phyloP scores from a whole-genome alignment of 2,113 vertebrate genomes.

The Neodontobutis hainanensis region DNA sequence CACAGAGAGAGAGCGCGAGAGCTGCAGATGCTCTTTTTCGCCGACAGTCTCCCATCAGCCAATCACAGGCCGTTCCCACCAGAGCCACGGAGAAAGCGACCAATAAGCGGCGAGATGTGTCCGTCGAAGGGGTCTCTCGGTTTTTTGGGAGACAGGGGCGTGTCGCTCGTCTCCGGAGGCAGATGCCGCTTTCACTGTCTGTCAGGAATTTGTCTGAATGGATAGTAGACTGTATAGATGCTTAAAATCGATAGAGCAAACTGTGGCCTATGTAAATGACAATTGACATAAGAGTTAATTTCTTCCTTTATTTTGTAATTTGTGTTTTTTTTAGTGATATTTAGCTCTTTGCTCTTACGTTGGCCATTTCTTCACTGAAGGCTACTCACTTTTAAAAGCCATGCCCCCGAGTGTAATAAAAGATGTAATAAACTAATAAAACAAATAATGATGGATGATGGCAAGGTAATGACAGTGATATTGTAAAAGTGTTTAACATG shows the following conservation, averaged over 20 bases:
- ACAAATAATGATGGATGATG: no score
- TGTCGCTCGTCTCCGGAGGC: constrained; percentile 29
- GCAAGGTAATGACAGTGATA: no score
- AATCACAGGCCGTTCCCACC: constrained; percentile 28
- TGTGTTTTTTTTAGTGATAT: no score
- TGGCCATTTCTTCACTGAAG: no score
- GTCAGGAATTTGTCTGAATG: neutral
- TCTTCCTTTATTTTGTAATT: no score
- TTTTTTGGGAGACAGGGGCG: constrained; percentile 46
- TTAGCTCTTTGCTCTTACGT: no score
- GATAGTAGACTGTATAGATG: neutral
- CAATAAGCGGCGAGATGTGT: constrained; percentile 45
- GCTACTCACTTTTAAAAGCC: no score
- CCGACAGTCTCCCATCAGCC: constrained; percentile 21
- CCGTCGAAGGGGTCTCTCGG: neutral
- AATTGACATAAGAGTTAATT: neutral
- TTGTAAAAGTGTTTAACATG: no score
- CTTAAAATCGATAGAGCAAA: neutral
- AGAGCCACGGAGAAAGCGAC: constrained; percentile 7
- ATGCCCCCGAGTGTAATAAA: no score
- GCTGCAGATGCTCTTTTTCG: constrained; percentile 55
- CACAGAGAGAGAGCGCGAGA: constrained; percentile 14
- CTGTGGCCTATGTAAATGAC: neutral
- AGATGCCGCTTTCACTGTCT: constrained; percentile 36
- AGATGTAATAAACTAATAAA: no score